Conservation (phyloP, 2,113 vertebrate species). For the Coracopsis vasa region DNA sequence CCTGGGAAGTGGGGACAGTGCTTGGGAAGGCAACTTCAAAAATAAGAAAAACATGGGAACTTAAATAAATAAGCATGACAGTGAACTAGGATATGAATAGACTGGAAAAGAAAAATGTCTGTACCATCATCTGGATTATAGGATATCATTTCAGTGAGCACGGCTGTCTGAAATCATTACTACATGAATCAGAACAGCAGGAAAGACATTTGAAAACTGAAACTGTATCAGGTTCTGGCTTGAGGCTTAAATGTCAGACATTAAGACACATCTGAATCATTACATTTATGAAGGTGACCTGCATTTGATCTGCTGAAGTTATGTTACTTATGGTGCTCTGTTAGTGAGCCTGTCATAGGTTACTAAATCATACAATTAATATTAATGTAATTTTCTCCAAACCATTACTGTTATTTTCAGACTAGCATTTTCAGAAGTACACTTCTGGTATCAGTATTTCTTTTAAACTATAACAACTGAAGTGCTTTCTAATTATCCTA, state of each 20-base stretch:
- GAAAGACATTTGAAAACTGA: conserved; percentile 50
- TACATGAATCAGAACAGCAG: conserved; percentile 53
- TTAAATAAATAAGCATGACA: conserved; percentile 35
- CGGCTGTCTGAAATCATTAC: conserved; percentile 45
- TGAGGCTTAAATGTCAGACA: conserved; percentile 51
- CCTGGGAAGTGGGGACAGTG: conserved; percentile 61
- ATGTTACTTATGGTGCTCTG: conserved; percentile 10
- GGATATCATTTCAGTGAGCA: conserved; percentile 39
- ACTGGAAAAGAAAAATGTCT: background rate
- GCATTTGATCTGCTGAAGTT: conserved; percentile 21
- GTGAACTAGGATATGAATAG: background rate
- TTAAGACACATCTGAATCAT: conserved; percentile 48
- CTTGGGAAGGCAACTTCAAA: conserved; percentile 75
- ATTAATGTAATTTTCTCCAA: background rate
- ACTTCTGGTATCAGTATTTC: background rate
- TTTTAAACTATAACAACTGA: background rate
- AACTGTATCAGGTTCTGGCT: conserved; percentile 41
- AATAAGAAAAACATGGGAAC: conserved; percentile 57
- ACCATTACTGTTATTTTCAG: background rate
- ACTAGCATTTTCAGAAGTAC: background rate
- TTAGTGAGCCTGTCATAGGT: conserved; percentile 35
- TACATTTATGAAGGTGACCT: background rate
- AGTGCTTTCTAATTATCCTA: background rate
- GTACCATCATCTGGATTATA: background rate
- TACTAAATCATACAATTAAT: conserved; percentile 52